These are phyloP conservation scores for Griposia aprilina DNA, from an alignment of 2,888 invertebrate genomes.

Conservation along the genomic window DNA sequence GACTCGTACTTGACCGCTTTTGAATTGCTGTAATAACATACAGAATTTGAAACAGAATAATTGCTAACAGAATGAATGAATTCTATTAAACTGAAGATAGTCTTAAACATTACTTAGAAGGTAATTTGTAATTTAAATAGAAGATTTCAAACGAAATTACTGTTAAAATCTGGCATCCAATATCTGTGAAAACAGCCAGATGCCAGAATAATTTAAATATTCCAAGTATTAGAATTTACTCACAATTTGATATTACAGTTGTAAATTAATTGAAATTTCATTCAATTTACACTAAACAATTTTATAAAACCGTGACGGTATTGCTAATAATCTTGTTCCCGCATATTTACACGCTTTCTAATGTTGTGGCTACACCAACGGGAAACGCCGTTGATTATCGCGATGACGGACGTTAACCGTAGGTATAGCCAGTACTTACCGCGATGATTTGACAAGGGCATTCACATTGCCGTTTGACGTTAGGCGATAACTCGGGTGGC, in stretches of 20 bases:
- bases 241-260: slow-evolving; percentile 1
- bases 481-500: too few relatives aligned
- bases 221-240: background rate
- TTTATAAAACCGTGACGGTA: background rate
- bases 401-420: too few relatives aligned
- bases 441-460: too few relatives aligned
- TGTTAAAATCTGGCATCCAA: background rate
- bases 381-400: too few relatives aligned
- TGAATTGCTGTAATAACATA: background rate
- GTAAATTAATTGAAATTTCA: slow-evolving; percentile 17
- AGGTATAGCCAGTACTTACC: too few relatives aligned
- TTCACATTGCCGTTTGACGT: too few relatives aligned
- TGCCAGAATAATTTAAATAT: slow-evolving; percentile 27
- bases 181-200: slow-evolving; percentile 34
- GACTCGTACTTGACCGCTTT: background rate
- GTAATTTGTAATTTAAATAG: slow-evolving; percentile 36
- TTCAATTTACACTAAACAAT: background rate
- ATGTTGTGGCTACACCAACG: too few relatives aligned
- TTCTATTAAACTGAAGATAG: background rate
- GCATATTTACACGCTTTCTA: background rate
- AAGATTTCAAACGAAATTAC: slow-evolving; percentile 25
- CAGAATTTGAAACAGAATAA: background rate
- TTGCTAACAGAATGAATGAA: background rate
- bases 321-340: background rate
- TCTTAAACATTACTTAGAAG: background rate